These are phyloP conservation scores for Lasius fuliginosus DNA, from an alignment of 2,888 invertebrate species.

Conservation along the genomic window DNA sequence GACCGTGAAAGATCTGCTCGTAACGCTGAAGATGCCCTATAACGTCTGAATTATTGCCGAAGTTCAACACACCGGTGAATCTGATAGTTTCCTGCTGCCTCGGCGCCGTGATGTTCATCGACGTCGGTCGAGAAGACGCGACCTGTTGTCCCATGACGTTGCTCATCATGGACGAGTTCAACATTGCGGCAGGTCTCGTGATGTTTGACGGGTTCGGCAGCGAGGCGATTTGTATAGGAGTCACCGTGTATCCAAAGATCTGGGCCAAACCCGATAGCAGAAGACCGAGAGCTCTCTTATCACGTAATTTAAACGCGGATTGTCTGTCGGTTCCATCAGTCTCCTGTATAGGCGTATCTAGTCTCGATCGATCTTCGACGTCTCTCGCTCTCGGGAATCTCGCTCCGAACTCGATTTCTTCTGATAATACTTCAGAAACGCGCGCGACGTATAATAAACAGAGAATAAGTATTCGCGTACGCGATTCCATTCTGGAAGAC, in stretches of 20 bases:
- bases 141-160: conserved; percentile 47
- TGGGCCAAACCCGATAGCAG: conserved; percentile 82
- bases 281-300: conserved; percentile 83
- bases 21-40: conserved; percentile 82
- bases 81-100: conserved; percentile 81
- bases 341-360: neutral
- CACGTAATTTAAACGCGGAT: conserved; percentile 73
- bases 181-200: neutral
- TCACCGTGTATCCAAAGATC: conserved; percentile 82
- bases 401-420: neutral
- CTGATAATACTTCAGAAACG: neutral
- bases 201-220: conserved; percentile 75
- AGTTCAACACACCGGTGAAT: conserved; percentile 84
- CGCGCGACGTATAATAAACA: conserved; percentile 56
- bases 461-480: conserved; percentile 28
- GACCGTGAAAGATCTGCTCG: conserved; percentile 82
- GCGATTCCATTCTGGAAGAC: conserved; percentile 34
- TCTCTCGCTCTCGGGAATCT: neutral
- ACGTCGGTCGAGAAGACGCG: conserved; percentile 34
- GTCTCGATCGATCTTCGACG: neutral
- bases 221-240: conserved; percentile 80
- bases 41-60: conserved; percentile 81
- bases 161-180: neutral
- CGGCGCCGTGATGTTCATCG: conserved; percentile 60
- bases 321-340: neutral